Base-by-base conservation (phyloP, 2,797 vertebrate species). In the Phaenicophaeus curvirostris region DNA sequence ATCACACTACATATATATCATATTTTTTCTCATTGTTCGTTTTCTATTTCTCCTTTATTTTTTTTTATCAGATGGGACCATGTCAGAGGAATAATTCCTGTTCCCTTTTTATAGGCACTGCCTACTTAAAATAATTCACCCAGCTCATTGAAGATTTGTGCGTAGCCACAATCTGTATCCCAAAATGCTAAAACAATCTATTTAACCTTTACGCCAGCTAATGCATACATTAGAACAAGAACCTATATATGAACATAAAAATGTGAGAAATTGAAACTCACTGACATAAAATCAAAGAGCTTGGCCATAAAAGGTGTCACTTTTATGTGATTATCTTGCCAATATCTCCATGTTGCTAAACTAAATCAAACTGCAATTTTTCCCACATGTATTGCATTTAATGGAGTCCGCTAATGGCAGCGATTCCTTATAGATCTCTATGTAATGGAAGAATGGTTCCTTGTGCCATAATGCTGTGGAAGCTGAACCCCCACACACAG, bases 311-410 rank as follows among this genome's bases (percentile, higher is more conserved):
- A 98, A 97, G 95, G 96, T 97, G 97, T 97, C 96, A 85, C 96
- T 98, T 98, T 97, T 98, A 98, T 97, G 97, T 96, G 98, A 98
- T 98, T 98, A 98, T 97, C 98, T 97, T 98, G 97, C 97, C 98
- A 98, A 98, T 98, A 97, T 97, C 96, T 97, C 94, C 82, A 55
- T 97, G 96, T 97, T 98, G 96, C 96, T 95, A 96, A 98, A 97
- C 97, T 98, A 98, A 98, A 98, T 98, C 98, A 98, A 98, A 97
- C 89, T 95, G 96, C 97, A 97, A 97, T 98, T 98, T 98, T 97
- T 95, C 97, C 97, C 97, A 95, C 97, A 96, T 96, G 98, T 94
- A 97, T 97, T 97, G 97, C 96, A 90, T 97, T 98, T 98, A 98
- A 98, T 98, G 96, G 97, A 97, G 97, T 94, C 91, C 89, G 75